phyloP scores from a whole-genome alignment of 2,797 vertebrate genomes.

The Anomalospiza imberbis region DNA sequence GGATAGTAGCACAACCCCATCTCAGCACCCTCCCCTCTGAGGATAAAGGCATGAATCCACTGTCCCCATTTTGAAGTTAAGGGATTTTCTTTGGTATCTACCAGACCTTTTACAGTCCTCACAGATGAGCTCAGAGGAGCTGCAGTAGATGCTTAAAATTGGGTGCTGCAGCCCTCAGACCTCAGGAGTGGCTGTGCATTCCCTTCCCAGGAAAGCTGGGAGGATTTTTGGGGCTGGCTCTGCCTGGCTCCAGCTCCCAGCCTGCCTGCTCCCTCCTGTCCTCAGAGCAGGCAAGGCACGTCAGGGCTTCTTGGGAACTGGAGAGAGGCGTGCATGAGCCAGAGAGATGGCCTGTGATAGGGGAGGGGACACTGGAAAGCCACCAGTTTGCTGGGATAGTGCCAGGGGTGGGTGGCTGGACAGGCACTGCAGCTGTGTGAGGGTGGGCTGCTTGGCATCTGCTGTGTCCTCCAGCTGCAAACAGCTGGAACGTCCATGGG shows the following conservation, averaged over 20 bases:
- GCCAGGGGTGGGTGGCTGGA: background rate
- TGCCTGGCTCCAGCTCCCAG: background rate
- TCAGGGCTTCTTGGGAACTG: background rate
- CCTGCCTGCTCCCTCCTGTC: background rate
- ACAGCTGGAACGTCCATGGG: background rate
- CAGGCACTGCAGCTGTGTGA: background rate
- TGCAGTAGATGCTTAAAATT: background rate
- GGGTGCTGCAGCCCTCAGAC: background rate
- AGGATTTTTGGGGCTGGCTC: background rate
- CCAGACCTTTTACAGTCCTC: background rate
- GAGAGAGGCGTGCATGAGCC: background rate
- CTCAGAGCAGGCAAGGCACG: fast-evolving
- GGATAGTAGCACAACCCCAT: background rate
- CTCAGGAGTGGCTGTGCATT: background rate
- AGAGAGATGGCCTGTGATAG: background rate
- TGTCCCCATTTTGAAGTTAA: background rate
- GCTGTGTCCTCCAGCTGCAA: background rate
- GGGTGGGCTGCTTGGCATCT: background rate
- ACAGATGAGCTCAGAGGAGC: background rate
- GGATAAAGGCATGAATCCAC: background rate
- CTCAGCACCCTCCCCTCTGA: background rate
- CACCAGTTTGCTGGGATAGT: background rate
- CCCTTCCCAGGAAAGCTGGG: background rate
- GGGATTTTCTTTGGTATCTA: background rate
- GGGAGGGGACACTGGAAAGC: background rate